Percentiles rank a stretch among this genome's conserved stretches.
Conservation (phyloP, 1,140 invertebrate species). For the Paraescarpia echinospica region DNA sequence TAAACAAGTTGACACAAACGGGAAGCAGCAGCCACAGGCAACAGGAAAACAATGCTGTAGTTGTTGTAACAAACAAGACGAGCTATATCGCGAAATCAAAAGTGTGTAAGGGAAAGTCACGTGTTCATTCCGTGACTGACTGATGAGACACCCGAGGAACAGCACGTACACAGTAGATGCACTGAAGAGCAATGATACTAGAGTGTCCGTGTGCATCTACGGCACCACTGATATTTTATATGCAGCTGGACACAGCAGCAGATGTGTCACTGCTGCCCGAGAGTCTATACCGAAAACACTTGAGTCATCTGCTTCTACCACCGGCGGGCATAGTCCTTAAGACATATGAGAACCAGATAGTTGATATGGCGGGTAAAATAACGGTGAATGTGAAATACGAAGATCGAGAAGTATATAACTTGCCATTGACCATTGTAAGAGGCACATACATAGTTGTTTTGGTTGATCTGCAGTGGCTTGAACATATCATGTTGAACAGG, state of each 20-base stretch:
- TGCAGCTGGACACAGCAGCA: not conserved
- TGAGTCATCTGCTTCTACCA: not conserved
- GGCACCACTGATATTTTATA: not conserved
- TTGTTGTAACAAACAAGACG: not conserved
- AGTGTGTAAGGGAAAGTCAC: not conserved
- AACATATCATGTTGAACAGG: not conserved
- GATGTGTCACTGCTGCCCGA: not conserved
- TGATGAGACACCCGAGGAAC: not conserved
- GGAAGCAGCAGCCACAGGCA: not conserved
- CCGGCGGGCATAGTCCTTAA: not conserved
- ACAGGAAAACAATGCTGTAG: not conserved
- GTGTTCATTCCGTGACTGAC: not conserved
- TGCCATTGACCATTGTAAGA: not conserved
- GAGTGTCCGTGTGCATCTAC: not conserved
- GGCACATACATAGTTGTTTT: not conserved
- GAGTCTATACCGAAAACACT: not conserved
- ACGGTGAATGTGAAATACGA: not conserved
- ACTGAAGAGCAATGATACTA: not conserved
- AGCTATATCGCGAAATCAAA: not conserved
- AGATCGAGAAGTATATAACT: not conserved
- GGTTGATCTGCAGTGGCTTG: not conserved
- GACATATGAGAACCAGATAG: not conserved
- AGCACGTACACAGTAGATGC: not conserved
- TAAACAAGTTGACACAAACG: not conserved
- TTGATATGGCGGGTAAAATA: not conserved